Conservation (phyloP, 2,888 invertebrate species). For the Polydrusus pterygomalis region DNA sequence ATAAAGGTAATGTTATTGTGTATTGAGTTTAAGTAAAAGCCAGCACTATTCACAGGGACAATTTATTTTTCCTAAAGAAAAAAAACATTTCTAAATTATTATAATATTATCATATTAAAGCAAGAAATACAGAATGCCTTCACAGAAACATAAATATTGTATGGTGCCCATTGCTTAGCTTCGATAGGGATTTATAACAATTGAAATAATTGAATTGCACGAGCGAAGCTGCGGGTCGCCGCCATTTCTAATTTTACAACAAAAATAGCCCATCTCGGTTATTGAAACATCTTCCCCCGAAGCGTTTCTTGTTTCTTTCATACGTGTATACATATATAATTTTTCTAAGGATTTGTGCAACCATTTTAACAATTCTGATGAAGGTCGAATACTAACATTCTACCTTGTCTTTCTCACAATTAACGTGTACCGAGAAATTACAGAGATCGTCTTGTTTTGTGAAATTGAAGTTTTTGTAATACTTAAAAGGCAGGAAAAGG, state of each 20-base stretch:
- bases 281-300: constrained; percentile 13
- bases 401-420: constrained; percentile 32
- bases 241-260: neutral
- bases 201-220: too few relatives aligned
- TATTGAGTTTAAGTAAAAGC: too few relatives aligned
- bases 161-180: too few relatives aligned
- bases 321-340: neutral
- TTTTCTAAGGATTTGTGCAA: constrained; percentile 34
- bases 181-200: too few relatives aligned
- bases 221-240: neutral
- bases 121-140: too few relatives aligned
- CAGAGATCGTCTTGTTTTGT: neutral
- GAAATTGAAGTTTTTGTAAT: neutral
- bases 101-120: too few relatives aligned
- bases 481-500: too few relatives aligned
- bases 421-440: neutral
- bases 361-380: constrained; percentile 24
- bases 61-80: too few relatives aligned
- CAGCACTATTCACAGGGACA: too few relatives aligned
- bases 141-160: too few relatives aligned
- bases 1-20: too few relatives aligned
- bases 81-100: too few relatives aligned
- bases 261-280: neutral
- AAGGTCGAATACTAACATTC: constrained; percentile 32
- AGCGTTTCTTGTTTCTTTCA: constrained; percentile 10